Evolutionary conservation across 2,888 invertebrate genomes (phyloP).

Genomic region (Synergus gifuensis): DNA sequence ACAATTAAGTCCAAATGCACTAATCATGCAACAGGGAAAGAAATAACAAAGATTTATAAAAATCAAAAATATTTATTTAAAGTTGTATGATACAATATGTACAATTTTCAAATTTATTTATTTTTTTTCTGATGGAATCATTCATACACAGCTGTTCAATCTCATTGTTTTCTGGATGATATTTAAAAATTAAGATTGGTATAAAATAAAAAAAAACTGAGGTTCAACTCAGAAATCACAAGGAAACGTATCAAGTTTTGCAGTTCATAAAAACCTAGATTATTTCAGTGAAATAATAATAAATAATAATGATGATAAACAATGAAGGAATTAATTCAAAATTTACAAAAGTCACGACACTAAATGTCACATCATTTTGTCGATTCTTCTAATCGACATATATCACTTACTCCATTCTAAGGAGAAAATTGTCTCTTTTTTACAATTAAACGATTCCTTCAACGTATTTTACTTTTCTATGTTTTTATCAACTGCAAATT

Average conservation of each 20-base stretch:
- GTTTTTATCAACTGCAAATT: slow-evolving; percentile 15
- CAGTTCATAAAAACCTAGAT: slow-evolving; percentile 12
- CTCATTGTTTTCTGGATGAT: slow-evolving; percentile 58
- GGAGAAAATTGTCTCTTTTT: neutral
- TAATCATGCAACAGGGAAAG: neutral
- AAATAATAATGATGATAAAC: too few relatives aligned
- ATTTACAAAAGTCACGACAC: neutral
- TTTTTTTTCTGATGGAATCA: slow-evolving; percentile 49
- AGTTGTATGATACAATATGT: slow-evolving; percentile 72
- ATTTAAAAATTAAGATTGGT: slow-evolving; percentile 23
- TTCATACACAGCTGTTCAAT: slow-evolving; percentile 65
- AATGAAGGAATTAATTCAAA: too few relatives aligned
- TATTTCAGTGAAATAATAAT: too few relatives aligned
- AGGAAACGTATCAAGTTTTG: slow-evolving; percentile 1
- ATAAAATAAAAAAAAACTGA: slow-evolving; percentile 25
- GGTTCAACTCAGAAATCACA: slow-evolving; percentile 23
- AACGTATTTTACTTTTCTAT: neutral
- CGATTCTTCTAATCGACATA: neutral
- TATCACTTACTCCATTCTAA: neutral
- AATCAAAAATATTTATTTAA: slow-evolving; percentile 76
- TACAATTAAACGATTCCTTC: neutral
- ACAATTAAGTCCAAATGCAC: slow-evolving; percentile 12
- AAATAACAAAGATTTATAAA: slow-evolving; percentile 60
- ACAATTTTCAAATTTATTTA: slow-evolving; percentile 63
- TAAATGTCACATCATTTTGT: neutral